phyloP scores from a whole-genome alignment of 2,113 vertebrate genomes.

The Carassius carassius region DNA sequence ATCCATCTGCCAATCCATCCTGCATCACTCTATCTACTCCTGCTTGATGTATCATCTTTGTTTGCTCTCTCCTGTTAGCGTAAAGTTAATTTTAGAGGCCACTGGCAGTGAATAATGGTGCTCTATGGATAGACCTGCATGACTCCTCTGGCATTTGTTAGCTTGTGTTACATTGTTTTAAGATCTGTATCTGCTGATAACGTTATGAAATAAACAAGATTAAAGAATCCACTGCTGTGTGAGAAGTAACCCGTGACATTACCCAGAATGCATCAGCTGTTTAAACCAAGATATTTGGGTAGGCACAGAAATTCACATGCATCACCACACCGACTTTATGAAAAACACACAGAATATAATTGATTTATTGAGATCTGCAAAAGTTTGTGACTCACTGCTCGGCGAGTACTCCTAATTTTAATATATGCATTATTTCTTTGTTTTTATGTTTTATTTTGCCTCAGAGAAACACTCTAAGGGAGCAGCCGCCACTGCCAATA shows the following conservation, averaged over 20 bases:
- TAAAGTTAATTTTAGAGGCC: conserved; percentile 34
- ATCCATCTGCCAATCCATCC: conserved; percentile 39
- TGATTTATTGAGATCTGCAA: neutral
- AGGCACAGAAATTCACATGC: neutral
- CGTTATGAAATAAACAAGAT: conserved; percentile 12
- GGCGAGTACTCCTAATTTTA: neutral
- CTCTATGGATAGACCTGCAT: neutral
- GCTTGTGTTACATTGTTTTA: conserved; percentile 18
- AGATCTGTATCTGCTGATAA: conserved; percentile 5
- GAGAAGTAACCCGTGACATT: neutral
- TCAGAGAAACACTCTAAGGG: neutral
- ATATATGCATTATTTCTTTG: conserved; percentile 5
- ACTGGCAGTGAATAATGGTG: conserved; percentile 35
- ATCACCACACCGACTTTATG: neutral
- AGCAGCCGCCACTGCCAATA: neutral
- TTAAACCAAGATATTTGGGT: neutral
- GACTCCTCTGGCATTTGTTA: neutral
- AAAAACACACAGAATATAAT: neutral
- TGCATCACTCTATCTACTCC: conserved; percentile 25
- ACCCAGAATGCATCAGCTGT: neutral
- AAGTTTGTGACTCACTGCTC: conserved; percentile 16
- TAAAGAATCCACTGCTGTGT: neutral
- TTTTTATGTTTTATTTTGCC: conserved; percentile 18
- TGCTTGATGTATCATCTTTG: conserved; percentile 39
- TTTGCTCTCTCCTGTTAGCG: conserved; percentile 29